Percentiles rank a stretch among this genome's conserved stretches.
These are phyloP conservation scores for Anorthoa munda DNA, from an alignment of 2,888 invertebrate genomes.

Conservation along the genomic window DNA sequence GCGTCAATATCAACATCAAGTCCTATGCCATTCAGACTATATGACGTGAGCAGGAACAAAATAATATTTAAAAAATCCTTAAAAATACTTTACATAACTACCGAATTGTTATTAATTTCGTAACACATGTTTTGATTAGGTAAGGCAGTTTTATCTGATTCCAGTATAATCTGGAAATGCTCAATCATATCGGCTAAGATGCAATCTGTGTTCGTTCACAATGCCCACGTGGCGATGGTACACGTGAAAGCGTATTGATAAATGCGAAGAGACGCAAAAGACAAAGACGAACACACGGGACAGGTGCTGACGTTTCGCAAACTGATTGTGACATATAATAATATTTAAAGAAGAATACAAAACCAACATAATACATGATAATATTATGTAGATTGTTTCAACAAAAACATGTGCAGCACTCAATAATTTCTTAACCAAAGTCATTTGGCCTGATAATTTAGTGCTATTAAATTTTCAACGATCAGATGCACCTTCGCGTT, in stretches of 20 bases:
- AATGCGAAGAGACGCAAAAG: not conserved
- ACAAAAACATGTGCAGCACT: slow-evolving; percentile 17
- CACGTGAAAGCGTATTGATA: slow-evolving; percentile 17
- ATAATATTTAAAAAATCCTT: no score
- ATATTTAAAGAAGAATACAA: not conserved
- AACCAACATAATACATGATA: slow-evolving; percentile 1
- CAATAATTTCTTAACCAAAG: slow-evolving; percentile 36
- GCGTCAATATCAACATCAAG: no score
- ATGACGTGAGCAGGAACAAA: no score
- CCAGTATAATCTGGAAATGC: not conserved
- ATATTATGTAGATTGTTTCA: slow-evolving; percentile 22
- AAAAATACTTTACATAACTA: no score
- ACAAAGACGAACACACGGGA: not conserved
- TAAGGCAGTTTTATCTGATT: not conserved
- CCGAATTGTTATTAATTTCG: not conserved
- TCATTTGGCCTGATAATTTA: slow-evolving; percentile 44
- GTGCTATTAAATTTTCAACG: slow-evolving; percentile 54
- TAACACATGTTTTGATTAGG: not conserved
- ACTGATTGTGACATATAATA: slow-evolving; percentile 2
- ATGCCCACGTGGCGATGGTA: not conserved
- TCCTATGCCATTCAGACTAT: no score
- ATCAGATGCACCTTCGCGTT: slow-evolving; percentile 47
- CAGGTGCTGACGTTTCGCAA: slow-evolving; percentile 18
- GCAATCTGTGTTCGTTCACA: not conserved
- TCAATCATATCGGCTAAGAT: not conserved